A percentile compares a stretch with the other conserved stretches of the same genome.
phyloP scores from a whole-genome alignment of 1,140 invertebrate genomes.

The Heliconius nattereri region DNA sequence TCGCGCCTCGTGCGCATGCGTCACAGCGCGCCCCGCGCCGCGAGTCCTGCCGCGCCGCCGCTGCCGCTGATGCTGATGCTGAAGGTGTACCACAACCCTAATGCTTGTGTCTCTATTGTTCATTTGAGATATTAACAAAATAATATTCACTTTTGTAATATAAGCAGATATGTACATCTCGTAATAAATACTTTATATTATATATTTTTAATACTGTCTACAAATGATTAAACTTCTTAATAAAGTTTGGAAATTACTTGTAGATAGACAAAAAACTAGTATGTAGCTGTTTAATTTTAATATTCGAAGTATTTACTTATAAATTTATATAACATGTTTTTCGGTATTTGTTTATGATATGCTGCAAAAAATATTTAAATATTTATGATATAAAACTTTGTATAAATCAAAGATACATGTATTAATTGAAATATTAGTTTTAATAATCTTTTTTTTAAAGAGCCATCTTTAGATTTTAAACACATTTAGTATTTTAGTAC shows the following conservation, averaged over 20 bases:
- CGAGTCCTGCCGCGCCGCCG: conserved; percentile 35
- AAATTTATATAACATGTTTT: neutral
- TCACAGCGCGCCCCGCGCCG: conserved; percentile 57
- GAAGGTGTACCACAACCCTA: neutral
- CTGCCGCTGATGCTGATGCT: neutral
- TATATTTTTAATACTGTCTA: too few species aligned
- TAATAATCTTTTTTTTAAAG: too few species aligned
- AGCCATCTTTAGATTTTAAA: too few species aligned
- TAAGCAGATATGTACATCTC: neutral
- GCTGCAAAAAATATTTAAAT: neutral
- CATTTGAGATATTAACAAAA: too few species aligned
- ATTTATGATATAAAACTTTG: neutral
- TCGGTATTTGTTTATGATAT: neutral
- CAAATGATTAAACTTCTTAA: too few species aligned
- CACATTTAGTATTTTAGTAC: too few species aligned
- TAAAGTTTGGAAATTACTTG: too few species aligned
- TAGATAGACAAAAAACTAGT: neutral
- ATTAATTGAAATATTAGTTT: neutral
- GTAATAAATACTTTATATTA: neutral
- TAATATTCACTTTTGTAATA: too few species aligned
- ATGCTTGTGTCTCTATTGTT: neutral
- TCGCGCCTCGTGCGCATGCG: conserved; percentile 73
- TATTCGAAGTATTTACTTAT: neutral
- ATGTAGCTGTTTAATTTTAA: neutral
- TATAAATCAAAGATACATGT: neutral